Conservation (phyloP, 2,113 vertebrate genomes). For the Strigops habroptila region DNA sequence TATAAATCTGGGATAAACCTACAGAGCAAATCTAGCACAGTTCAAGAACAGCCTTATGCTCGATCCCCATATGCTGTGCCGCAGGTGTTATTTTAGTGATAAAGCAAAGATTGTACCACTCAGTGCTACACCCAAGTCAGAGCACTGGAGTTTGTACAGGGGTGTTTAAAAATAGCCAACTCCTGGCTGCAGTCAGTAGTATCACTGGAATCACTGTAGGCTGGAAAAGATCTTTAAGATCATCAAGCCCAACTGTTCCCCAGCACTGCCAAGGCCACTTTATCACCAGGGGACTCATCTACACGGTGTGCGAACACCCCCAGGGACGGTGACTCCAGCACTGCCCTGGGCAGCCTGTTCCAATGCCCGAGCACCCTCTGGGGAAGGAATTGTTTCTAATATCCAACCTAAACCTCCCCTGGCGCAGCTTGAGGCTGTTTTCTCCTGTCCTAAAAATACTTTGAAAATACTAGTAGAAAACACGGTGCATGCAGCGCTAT, state of each 20-base stretch:
- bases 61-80: not conserved
- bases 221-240: not conserved
- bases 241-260: not conserved
- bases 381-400: not conserved
- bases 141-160: fast-evolving
- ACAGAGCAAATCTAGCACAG: not conserved
- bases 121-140: not conserved
- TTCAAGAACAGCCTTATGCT: not conserved
- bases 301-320: not conserved
- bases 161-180: not conserved
- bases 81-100: not conserved
- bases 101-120: not conserved
- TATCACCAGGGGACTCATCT: not conserved
- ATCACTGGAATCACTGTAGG: not conserved
- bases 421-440: not conserved
- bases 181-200: not conserved
- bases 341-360: not conserved
- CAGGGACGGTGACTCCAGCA: not conserved
- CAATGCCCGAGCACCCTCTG: not conserved
- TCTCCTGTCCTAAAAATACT: not conserved
- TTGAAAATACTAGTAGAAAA: not conserved
- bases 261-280: not conserved
- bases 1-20: not conserved
- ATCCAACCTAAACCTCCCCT: not conserved
- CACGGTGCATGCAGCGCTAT: no score